phyloP scores from a whole-genome alignment of 2,113 vertebrate genomes.

The Ptilorrhoa leucosticta region DNA sequence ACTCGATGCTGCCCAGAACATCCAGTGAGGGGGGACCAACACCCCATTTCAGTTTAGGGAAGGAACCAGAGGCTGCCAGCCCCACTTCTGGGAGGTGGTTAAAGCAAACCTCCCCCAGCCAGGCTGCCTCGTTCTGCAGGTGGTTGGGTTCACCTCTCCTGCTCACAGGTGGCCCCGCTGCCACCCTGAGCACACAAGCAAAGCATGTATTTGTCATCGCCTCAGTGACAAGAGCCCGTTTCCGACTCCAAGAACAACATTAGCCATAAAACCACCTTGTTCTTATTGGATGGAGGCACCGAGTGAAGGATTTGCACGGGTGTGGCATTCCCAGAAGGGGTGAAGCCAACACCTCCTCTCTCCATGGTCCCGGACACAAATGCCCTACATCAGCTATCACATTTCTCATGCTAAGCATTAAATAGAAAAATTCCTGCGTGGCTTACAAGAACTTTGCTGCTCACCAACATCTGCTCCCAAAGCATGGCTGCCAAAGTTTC shows the following conservation, averaged over 20 bases:
- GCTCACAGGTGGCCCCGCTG: background rate
- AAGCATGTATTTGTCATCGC: background rate
- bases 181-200: background rate
- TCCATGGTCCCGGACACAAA: background rate
- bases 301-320: background rate
- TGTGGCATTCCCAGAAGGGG: background rate
- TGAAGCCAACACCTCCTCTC: background rate
- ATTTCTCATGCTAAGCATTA: background rate
- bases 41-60: background rate
- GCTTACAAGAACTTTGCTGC: background rate
- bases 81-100: background rate
- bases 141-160: background rate
- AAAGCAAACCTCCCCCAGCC: background rate
- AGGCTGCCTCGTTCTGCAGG: background rate
- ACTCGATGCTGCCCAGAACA: background rate
- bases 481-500: background rate
- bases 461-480: background rate
- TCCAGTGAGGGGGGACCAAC: background rate
- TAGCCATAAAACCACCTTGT: background rate
- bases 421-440: background rate
- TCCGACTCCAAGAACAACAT: background rate
- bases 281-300: background rate
- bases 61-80: background rate
- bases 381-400: background rate
- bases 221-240: fast-evolving